Percentiles rank a stretch among this genome's conserved stretches.
Evolutionary conservation across 2,113 vertebrate species (phyloP).

Genomic region (Pluvianellus socialis): DNA sequence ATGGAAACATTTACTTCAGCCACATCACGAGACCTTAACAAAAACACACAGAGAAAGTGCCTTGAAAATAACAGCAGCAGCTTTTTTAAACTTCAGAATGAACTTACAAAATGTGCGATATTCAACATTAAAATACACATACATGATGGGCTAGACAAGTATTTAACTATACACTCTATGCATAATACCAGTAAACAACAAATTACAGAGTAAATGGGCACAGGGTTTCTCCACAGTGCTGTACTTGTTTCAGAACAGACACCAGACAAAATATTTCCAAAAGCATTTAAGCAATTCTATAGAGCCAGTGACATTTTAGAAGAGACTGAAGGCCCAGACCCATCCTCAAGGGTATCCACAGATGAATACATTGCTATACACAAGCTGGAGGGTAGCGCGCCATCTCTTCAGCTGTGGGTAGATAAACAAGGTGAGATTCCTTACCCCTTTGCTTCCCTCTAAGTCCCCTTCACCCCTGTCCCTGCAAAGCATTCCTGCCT

Average conservation of each 20-base stretch:
- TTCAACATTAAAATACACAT: background rate
- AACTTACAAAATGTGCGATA: background rate
- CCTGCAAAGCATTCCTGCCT: background rate
- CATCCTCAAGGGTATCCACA: background rate
- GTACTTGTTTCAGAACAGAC: background rate
- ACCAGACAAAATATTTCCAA: background rate
- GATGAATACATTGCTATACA: background rate
- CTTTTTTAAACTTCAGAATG: background rate
- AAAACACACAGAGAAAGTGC: background rate
- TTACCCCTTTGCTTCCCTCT: background rate
- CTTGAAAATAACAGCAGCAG: background rate
- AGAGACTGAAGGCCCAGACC: background rate
- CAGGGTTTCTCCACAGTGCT: background rate
- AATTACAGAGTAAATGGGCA: background rate
- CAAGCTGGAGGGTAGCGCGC: background rate
- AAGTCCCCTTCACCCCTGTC: background rate
- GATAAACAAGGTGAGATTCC: background rate
- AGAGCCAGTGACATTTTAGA: background rate
- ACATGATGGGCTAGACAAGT: background rate
- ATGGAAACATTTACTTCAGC: conserved; percentile 87
- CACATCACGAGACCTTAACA: conserved; percentile 91
- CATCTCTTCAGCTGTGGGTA: background rate
- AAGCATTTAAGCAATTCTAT: background rate
- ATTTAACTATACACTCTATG: background rate
- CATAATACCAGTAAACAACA: background rate